Percentiles rank a stretch among this genome's conserved stretches.
phyloP scores from a whole-genome alignment of 2,113 vertebrate species.

The Daphoenositta chrysoptera region DNA sequence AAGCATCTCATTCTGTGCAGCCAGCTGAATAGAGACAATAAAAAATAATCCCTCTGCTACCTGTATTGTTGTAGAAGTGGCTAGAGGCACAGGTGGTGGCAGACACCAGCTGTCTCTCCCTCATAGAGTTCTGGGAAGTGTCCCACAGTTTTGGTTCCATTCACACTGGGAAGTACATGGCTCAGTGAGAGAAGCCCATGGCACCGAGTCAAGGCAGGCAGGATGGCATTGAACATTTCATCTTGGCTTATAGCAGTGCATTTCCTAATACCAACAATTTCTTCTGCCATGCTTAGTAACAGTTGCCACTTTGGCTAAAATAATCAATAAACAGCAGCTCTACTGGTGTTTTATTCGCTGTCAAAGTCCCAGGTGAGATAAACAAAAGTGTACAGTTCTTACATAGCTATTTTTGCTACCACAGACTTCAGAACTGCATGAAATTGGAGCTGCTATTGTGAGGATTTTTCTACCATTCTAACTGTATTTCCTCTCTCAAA shows the following conservation, averaged over 20 bases:
- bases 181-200: not conserved
- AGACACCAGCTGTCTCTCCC: not conserved
- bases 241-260: not conserved
- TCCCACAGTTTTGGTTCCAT: not conserved
- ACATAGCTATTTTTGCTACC: not conserved
- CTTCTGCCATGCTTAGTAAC: not conserved
- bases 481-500: not conserved
- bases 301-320: not conserved
- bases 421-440: not conserved
- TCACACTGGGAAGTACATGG: not conserved
- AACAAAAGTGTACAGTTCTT: not conserved
- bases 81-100: not conserved
- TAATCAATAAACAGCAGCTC: not conserved
- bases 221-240: not conserved
- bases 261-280: not conserved
- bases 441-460: not conserved
- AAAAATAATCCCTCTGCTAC: not conserved
- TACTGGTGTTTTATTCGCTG: not conserved
- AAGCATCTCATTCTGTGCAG: not conserved
- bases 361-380: not conserved
- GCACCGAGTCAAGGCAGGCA: not conserved
- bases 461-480: not conserved
- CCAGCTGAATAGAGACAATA: not conserved
- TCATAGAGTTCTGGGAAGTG: not conserved
- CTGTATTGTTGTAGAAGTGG: not conserved